Evolutionary conservation across 2,888 invertebrate genomes (phyloP).

Genomic region (Euzophera pinguis): DNA sequence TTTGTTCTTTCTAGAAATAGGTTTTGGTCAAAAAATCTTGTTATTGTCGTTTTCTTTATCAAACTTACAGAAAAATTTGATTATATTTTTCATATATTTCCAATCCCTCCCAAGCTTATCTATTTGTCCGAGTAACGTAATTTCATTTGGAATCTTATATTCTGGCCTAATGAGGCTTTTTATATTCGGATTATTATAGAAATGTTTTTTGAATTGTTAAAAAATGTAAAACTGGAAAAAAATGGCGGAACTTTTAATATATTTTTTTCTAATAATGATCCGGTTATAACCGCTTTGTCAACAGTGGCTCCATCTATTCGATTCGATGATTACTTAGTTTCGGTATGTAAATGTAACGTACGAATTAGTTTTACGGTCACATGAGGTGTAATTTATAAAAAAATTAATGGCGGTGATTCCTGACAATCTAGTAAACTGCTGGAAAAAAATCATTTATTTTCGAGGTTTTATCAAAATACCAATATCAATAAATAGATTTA

Average conservation of each 20-base stretch:
- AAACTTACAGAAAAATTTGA: background rate
- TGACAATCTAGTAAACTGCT: slow-evolving; percentile 1
- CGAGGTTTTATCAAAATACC: too few species aligned
- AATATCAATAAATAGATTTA: too few species aligned
- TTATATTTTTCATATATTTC: background rate
- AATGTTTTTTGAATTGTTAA: too few species aligned
- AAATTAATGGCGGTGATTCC: background rate
- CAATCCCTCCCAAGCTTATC: background rate
- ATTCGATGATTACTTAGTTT: slow-evolving; percentile 8
- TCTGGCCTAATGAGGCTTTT: background rate
- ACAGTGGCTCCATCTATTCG: slow-evolving; percentile 13
- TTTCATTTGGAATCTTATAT: background rate
- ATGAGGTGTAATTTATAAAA: slow-evolving; percentile 9
- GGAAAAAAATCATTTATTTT: background rate
- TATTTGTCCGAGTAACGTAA: background rate
- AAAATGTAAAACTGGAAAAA: too few species aligned
- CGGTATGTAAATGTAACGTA: slow-evolving; percentile 7
- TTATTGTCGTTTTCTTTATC: too few species aligned
- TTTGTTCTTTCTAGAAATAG: background rate
- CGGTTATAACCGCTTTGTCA: background rate
- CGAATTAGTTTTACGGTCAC: slow-evolving; percentile 9
- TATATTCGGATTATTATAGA: background rate
- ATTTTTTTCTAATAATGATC: background rate
- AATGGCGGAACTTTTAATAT: background rate
- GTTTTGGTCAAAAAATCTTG: background rate